phyloP scores from a whole-genome alignment of 2,888 invertebrate genomes.

The Dromius quadrimaculatus region DNA sequence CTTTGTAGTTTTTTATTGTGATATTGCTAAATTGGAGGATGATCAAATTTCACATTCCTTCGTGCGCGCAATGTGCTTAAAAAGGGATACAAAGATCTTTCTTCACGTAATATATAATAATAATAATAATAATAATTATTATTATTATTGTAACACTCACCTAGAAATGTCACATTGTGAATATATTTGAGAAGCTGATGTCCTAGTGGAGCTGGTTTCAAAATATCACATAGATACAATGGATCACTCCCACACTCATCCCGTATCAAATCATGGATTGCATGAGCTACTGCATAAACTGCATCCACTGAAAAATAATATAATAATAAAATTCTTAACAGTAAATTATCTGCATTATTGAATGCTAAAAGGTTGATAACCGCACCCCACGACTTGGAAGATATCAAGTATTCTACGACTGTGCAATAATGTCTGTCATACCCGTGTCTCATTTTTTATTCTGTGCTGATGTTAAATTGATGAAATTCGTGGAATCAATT shows the following conservation, averaged over 20 bases:
- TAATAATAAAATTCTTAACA: too few relatives aligned
- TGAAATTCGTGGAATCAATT: too few relatives aligned
- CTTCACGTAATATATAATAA: not conserved
- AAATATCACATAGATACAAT: conserved; percentile 65
- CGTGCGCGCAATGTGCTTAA: too few relatives aligned
- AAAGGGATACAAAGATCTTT: too few relatives aligned
- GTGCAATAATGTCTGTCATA: too few relatives aligned
- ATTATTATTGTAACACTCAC: conserved; percentile 58
- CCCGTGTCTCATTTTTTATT: too few relatives aligned
- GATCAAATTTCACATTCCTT: too few relatives aligned
- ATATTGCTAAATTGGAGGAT: not conserved
- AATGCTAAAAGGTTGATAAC: too few relatives aligned
- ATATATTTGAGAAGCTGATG: conserved; percentile 73
- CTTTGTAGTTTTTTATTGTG: not conserved
- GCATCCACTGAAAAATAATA: conserved; percentile 73
- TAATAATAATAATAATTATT: conserved; percentile 1
- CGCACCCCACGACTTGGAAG: too few relatives aligned
- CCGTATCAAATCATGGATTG: conserved; percentile 73
- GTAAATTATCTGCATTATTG: not conserved
- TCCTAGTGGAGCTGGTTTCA: conserved; percentile 70
- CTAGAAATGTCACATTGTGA: conserved; percentile 72
- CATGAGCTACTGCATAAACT: conserved; percentile 81
- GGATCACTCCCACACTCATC: conserved; percentile 69
- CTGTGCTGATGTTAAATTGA: too few relatives aligned
- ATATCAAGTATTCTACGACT: too few relatives aligned